Conservation (phyloP, 2,888 invertebrate species). For the Pristionchus arcanus region DNA sequence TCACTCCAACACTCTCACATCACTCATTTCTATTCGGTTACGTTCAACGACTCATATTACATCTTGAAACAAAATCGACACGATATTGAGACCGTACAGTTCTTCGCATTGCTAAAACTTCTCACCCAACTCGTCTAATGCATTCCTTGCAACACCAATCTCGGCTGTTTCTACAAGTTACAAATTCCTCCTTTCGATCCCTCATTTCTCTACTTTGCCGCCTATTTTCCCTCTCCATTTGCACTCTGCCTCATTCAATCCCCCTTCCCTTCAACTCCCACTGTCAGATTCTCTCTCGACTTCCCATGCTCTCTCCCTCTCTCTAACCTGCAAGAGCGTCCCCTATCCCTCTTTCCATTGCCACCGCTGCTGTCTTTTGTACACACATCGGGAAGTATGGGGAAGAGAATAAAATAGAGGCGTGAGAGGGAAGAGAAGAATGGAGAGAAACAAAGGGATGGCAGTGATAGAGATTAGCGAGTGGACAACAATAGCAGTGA, state of each 20-base stretch:
- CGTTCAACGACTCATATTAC: no score
- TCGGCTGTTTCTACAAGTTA: background rate
- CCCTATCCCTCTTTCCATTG: background rate
- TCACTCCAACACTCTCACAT: no score
- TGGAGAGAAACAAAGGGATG: background rate
- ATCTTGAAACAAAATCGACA: no score
- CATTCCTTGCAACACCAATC: background rate
- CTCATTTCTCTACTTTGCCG: background rate
- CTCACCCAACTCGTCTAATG: background rate
- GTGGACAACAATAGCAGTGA: background rate
- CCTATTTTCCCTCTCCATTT: background rate
- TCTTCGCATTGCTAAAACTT: background rate
- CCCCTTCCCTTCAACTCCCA: background rate
- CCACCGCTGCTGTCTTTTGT: slow-evolving; percentile 25
- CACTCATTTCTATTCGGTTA: no score
- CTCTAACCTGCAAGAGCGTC: background rate
- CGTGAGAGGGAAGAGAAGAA: slow-evolving; percentile 27
- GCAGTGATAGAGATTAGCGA: slow-evolving; percentile 6
- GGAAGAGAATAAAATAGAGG: background rate
- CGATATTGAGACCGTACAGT: no score
- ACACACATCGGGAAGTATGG: background rate
- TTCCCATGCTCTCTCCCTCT: background rate
- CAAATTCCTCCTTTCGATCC: background rate
- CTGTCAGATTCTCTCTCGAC: background rate
- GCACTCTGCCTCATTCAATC: slow-evolving; percentile 6